Conservation (phyloP, 1,140 invertebrate genomes). For the Plodia interpunctella region DNA sequence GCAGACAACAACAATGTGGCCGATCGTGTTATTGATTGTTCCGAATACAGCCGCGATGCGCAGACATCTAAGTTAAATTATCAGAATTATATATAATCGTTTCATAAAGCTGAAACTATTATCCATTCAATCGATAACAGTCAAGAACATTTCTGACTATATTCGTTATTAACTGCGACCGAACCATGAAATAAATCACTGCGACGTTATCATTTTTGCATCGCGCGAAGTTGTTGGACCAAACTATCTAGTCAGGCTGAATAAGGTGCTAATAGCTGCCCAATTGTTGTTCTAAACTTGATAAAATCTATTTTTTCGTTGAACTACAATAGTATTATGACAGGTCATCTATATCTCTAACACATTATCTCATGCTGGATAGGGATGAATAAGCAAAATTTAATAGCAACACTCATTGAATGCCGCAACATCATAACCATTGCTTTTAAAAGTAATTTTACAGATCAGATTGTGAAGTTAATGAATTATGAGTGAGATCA, state of each 20-base stretch:
- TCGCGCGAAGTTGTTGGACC: neutral
- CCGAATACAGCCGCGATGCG: no score
- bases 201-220: neutral
- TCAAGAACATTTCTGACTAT: neutral
- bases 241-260: neutral
- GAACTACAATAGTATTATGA: neutral
- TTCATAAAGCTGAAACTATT: no score
- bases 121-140: neutral
- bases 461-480: no score
- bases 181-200: neutral
- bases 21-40: no score
- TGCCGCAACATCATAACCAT: no score
- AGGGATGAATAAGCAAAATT: neutral
- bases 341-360: neutral
- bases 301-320: neutral
- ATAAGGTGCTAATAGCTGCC: constrained; percentile 12
- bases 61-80: no score
- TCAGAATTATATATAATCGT: no score
- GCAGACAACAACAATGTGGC: no score
- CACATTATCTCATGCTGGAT: neutral
- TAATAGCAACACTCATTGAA: no score
- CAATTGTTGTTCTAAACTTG: neutral
- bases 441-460: no score
- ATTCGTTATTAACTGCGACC: neutral
- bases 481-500: no score